Base-by-base conservation (phyloP, 2,888 invertebrate species). In the Aphidoletes aphidimyza region DNA sequence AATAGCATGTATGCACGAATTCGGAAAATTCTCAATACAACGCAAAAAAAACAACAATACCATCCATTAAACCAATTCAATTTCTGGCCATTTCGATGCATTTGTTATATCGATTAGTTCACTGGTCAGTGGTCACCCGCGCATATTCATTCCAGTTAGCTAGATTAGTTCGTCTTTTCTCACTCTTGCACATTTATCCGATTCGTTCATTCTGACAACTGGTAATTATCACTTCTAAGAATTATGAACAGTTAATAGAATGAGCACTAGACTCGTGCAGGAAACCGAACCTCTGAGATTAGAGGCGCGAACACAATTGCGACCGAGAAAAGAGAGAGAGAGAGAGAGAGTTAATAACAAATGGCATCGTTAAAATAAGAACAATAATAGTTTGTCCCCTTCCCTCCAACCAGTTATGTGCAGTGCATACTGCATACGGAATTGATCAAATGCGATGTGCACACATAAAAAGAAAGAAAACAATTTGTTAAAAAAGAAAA, bases 101-200 rank as follows among this genome's bases (percentile, higher is more conserved):
- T 69, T 69, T 30, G 26, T 69, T 69, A 69, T 69, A 69, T 69
- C 69, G 69, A 69, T 69, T 69, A 69, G 69, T 69, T n/a, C n/a
- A n/a, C n/a, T n/a, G n/a, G n/a, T n/a, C n/a, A n/a, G n/a, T n/a
- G n/a, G n/a, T n/a, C n/a, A n/a, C n/a, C n/a, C n/a, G n/a, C n/a
- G n/a, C n/a, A n/a, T n/a, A n/a, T n/a, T n/a, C n/a, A n/a, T n/a
- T n/a, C n/a, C n/a, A n/a, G 39, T 39, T 39, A 8, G 5, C 39
- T 39, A 39, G 5, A 8, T 5, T 11, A 39, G 11, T 39, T 39
- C 39, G 11, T 39, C 39, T 5, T 8, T 39, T 39, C 39, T 11
- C n/a, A n/a, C 39, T 39, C 39, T 39, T 11, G 39, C 39, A 39
- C 39, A 39, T 39, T n/a, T n/a, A n/a, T n/a, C 39, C 11, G 6